Evolutionary conservation across 2,888 invertebrate genomes (phyloP).

Genomic region (Drosophila stalkeri): DNA sequence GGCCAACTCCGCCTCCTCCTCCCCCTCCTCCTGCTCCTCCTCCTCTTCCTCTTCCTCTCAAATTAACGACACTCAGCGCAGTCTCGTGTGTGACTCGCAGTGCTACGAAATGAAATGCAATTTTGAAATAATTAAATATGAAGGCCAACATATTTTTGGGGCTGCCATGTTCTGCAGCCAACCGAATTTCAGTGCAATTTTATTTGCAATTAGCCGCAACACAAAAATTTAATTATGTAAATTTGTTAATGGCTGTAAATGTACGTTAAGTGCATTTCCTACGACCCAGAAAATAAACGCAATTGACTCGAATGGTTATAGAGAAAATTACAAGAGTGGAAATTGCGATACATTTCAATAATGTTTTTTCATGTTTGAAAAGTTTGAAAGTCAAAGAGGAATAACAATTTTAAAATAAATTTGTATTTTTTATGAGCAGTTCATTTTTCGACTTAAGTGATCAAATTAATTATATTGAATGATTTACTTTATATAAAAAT

Average conservation of each 20-base stretch:
- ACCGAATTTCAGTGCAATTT: conserved; percentile 30
- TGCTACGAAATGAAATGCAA: conserved; percentile 66
- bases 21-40: conserved; percentile 29
- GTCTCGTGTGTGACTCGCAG: conserved; percentile 37
- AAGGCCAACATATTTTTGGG: conserved; percentile 44
- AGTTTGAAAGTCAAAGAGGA: not conserved
- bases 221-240: conserved; percentile 40
- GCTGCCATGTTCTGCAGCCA: conserved; percentile 26
- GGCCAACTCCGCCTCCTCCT: conserved; percentile 25
- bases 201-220: conserved; percentile 41
- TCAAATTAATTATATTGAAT: too few relatives aligned
- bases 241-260: conserved; percentile 26
- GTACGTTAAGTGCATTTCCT: not conserved
- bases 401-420: not conserved
- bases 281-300: not conserved
- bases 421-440: not conserved
- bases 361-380: not conserved
- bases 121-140: conserved; percentile 75
- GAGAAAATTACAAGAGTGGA: conserved; percentile 3
- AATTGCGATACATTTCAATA: not conserved
- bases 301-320: not conserved
- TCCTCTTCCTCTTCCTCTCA: conserved; percentile 39
- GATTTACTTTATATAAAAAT: not conserved
- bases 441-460: not conserved
- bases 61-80: conserved; percentile 65